Conservation (phyloP, 2,797 vertebrate genomes). For the Myotis planiceps region DNA sequence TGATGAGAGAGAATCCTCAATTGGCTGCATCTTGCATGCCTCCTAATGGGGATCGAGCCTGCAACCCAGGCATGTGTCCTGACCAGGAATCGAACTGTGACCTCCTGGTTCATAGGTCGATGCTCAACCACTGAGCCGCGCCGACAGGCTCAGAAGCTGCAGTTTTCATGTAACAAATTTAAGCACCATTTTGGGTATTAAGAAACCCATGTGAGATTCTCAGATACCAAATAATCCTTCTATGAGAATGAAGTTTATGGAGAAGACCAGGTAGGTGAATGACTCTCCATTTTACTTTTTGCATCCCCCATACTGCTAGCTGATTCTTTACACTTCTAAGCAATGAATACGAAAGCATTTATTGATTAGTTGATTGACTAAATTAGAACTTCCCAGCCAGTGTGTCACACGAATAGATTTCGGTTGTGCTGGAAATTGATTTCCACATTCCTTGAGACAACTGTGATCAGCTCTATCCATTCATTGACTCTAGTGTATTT, state of each 20-base stretch:
- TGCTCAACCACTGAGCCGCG: no score
- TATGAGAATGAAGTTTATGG: not conserved
- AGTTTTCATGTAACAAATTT: not conserved
- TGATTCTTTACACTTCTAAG: not conserved
- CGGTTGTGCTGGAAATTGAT: not conserved
- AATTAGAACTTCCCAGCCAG: not conserved
- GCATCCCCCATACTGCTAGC: not conserved
- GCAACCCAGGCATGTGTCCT: no score
- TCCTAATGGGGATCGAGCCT: no score
- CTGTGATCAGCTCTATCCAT: not conserved
- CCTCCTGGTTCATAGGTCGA: no score
- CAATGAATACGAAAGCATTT: not conserved
- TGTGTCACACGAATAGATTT: not conserved
- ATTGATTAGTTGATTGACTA: not conserved
- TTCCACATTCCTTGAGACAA: not conserved
- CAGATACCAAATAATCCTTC: not conserved
- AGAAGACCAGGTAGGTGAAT: not conserved
- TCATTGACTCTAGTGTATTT: not conserved
- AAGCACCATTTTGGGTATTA: not conserved
- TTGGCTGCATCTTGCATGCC: no score
- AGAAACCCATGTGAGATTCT: not conserved
- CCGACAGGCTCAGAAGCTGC: no score
- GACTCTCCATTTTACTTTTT: not conserved
- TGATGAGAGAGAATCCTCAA: no score
- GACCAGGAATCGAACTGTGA: no score